A percentile compares a stretch with the other conserved stretches of the same genome.
Conservation (phyloP, 37 sponge, comb jelly and placozoan species). For the Ephydatia muelleri region DNA sequence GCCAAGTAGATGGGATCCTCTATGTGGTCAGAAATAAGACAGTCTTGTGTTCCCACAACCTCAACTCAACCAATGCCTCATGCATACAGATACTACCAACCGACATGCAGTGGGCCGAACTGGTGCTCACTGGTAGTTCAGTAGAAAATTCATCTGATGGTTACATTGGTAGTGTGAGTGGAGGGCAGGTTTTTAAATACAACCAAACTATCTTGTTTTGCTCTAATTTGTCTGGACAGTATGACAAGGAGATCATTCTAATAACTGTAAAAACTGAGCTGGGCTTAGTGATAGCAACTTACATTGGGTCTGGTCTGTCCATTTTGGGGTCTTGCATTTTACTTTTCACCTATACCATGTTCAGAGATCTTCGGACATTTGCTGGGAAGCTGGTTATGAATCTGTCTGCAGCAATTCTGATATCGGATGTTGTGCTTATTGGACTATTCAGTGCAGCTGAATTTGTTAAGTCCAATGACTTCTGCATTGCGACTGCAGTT, state of each 20-base stretch:
- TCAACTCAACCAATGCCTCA: not conserved
- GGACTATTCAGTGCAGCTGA: too few relatives aligned
- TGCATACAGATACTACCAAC: not conserved
- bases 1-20: not conserved
- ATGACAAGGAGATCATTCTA: not conserved
- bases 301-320: too few relatives aligned
- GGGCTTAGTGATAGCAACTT: too few relatives aligned
- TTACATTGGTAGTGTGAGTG: not conserved
- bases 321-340: too few relatives aligned
- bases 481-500: too few relatives aligned
- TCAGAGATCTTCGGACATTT: too few relatives aligned
- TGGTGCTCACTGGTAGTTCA: not conserved
- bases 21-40: not conserved
- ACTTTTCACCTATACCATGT: too few relatives aligned
- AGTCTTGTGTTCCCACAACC: not conserved
- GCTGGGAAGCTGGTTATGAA: too few relatives aligned
- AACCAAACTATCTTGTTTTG: not conserved
- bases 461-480: too few relatives aligned
- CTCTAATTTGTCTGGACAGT: not conserved
- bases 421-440: too few relatives aligned
- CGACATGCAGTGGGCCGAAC: not conserved
- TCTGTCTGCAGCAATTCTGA: too few relatives aligned
- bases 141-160: not conserved
- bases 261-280: too few relatives aligned
- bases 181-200: not conserved